Evolutionary conservation across 64 coral and sea anemone species (phyloP).

Genomic region (Platygyra sinensis): DNA sequence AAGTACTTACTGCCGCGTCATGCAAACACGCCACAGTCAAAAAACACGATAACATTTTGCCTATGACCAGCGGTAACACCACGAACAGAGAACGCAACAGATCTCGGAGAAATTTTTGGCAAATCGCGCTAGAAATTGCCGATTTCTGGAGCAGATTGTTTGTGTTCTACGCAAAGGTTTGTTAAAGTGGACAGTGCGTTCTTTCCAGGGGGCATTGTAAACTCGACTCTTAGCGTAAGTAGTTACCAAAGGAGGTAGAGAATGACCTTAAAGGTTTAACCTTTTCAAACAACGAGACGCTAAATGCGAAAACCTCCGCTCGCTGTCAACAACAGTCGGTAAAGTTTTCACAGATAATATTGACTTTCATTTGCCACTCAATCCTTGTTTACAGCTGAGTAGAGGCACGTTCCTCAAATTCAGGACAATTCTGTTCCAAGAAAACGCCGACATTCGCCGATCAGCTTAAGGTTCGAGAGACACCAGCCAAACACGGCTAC

Average conservation of each 20-base stretch:
- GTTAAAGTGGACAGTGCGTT: slow-evolving; percentile 27
- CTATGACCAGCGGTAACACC: no score
- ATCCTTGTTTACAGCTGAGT: not conserved
- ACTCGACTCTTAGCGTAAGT: slow-evolving; percentile 33
- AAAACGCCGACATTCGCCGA: not conserved
- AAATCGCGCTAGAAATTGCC: not conserved
- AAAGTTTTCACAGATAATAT: slow-evolving; percentile 42
- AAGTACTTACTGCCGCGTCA: slow-evolving; percentile 10
- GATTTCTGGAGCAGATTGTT: not conserved
- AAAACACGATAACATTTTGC: not conserved
- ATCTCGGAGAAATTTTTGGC: not conserved
- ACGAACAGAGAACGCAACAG: not conserved
- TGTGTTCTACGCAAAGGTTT: slow-evolving; percentile 13
- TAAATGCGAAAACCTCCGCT: slow-evolving; percentile 25
- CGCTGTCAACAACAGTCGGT: not conserved
- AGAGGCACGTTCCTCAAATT: not conserved
- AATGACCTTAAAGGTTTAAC: slow-evolving; percentile 25
- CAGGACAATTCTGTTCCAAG: not conserved
- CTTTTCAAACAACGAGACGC: slow-evolving; percentile 10
- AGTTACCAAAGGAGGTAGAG: not conserved
- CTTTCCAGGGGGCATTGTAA: slow-evolving; percentile 46
- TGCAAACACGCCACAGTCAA: not conserved
- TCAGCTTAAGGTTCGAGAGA: no score
- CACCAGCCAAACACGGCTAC: no score
- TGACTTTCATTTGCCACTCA: slow-evolving; percentile 2